These are phyloP conservation scores for Axea sp. DNA, from an alignment of 2,888 invertebrate genomes.

Conservation along the genomic window DNA sequence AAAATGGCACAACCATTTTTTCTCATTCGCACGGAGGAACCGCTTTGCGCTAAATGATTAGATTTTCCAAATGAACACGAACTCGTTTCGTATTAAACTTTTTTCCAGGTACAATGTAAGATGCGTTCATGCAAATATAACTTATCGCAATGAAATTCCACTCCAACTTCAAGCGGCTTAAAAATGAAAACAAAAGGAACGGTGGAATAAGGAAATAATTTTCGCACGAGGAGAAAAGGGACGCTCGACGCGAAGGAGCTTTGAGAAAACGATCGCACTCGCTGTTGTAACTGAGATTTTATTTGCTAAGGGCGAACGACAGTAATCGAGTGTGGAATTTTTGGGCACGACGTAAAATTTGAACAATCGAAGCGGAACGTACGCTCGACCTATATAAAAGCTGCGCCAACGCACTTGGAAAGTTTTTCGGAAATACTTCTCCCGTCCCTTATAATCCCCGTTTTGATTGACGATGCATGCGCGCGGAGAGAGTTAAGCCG, in stretches of 20 bases:
- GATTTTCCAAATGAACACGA: slow-evolving; percentile 18
- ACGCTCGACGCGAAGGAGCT: neutral
- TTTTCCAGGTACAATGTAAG: slow-evolving; percentile 1
- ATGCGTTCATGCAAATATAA: slow-evolving; percentile 3
- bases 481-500: slow-evolving; percentile 21
- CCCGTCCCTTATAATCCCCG: too few relatives aligned
- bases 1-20: slow-evolving; percentile 3
- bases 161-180: neutral
- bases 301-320: too few relatives aligned
- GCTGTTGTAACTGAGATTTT: slow-evolving; percentile 7
- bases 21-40: neutral
- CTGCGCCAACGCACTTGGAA: too few relatives aligned
- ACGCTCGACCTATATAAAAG: too few relatives aligned
- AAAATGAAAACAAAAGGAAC: slow-evolving; percentile 14
- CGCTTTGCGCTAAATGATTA: slow-evolving; percentile 9
- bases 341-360: too few relatives aligned
- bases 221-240: too few relatives aligned
- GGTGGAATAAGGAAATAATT: slow-evolving; percentile 3
- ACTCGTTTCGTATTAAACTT: slow-evolving; percentile 23
- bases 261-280: slow-evolving; percentile 4
- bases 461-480: too few relatives aligned
- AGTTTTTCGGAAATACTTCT: too few relatives aligned
- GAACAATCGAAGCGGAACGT: too few relatives aligned
- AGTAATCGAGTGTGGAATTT: too few relatives aligned
- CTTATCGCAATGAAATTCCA: slow-evolving; percentile 13